These are phyloP conservation scores for Lytechinus pictus DNA, from an alignment of 35 echinoderm and acorn worm genomes.

Conservation along the genomic window DNA sequence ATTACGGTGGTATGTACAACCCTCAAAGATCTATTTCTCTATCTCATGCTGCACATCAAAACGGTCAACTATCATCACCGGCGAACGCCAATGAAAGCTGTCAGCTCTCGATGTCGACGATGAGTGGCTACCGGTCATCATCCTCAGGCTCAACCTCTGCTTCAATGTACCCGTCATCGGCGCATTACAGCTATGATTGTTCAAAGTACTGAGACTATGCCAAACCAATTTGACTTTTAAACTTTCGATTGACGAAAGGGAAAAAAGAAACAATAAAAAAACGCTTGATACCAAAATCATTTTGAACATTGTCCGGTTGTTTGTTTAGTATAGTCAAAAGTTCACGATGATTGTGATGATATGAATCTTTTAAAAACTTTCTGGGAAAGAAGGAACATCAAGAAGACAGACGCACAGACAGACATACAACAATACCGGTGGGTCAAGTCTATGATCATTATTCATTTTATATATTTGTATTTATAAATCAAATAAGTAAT, in stretches of 20 bases:
- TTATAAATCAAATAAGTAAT: too few relatives aligned
- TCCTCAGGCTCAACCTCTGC: constrained; percentile 54
- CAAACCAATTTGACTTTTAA: neutral
- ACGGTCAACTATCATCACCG: constrained; percentile 60
- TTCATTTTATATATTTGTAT: neutral
- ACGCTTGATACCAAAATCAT: constrained; percentile 37
- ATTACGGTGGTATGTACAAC: constrained; percentile 87
- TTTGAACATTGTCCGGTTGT: neutral
- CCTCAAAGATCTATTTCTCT: constrained; percentile 71
- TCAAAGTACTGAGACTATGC: constrained; percentile 51
- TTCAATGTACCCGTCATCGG: constrained; percentile 72
- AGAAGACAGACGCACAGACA: constrained; percentile 36
- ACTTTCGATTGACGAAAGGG: neutral
- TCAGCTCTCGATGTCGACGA: constrained; percentile 56
- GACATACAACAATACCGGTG: constrained; percentile 40
- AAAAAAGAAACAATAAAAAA: neutral
- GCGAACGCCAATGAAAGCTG: constrained; percentile 78
- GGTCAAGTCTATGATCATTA: constrained; percentile 9
- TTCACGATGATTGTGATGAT: neutral
- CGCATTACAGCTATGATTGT: constrained; percentile 85
- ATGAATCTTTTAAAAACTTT: neutral
- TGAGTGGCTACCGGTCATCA: constrained; percentile 70
- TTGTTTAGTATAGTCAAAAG: constrained; percentile 3
- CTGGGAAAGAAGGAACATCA: neutral
- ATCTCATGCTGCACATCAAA: constrained; percentile 51